These are phyloP conservation scores for Trissoscelio sp. DNA, from an alignment of 2,888 invertebrate genomes.

Conservation along the genomic window DNA sequence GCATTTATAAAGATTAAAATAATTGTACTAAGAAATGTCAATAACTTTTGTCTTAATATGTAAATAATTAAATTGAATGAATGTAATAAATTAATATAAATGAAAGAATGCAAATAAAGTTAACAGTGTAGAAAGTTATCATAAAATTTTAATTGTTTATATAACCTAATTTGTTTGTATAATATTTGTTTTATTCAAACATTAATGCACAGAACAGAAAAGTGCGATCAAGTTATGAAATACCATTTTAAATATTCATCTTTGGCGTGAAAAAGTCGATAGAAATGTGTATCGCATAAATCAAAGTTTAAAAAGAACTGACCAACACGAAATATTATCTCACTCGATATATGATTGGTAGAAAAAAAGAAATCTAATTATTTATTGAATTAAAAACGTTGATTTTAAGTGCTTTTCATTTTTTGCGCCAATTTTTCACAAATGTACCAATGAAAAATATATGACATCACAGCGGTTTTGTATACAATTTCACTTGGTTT, in stretches of 20 bases:
- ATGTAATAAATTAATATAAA: no score
- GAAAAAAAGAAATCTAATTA: constrained; percentile 28
- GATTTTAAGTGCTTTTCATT: constrained; percentile 51
- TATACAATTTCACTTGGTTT: constrained; percentile 6
- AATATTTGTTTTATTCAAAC: no score
- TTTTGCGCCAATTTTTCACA: constrained; percentile 29
- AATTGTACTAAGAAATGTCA: no score
- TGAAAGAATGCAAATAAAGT: no score
- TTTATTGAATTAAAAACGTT: constrained; percentile 53
- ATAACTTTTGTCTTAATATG: no score
- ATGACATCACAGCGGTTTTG: background rate
- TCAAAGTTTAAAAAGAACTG: constrained; percentile 41
- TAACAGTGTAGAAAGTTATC: no score
- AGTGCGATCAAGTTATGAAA: background rate
- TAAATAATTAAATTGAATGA: no score
- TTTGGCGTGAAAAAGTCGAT: constrained; percentile 19
- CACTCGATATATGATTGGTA: constrained; percentile 4
- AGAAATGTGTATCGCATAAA: constrained; percentile 26
- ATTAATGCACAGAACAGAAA: no score
- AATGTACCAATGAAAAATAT: constrained; percentile 24
- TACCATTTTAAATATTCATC: constrained; percentile 18
- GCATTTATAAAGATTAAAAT: no score
- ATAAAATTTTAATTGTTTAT: no score
- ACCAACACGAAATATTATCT: constrained; percentile 11
- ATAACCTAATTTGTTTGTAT: no score